Conservation (phyloP, 2,797 vertebrate species). For the Synaphobranchus kaupii region DNA sequence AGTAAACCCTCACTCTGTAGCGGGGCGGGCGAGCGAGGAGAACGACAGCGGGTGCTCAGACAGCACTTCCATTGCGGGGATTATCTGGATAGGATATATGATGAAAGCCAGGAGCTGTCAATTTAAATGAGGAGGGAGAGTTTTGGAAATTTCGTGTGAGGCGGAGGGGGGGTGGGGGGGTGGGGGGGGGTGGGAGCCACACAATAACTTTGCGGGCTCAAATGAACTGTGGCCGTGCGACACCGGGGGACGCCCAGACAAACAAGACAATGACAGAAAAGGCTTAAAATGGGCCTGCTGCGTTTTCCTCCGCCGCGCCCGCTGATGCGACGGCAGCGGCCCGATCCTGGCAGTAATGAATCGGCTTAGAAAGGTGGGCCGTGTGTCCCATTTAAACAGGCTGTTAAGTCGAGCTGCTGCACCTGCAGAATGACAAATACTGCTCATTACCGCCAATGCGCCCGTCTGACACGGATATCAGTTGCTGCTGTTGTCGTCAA, state of each 20-base stretch:
- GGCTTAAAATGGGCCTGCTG: neutral
- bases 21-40: neutral
- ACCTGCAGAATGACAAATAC: slow-evolving; percentile 42
- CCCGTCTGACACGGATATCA: slow-evolving; percentile 38
- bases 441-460: slow-evolving; percentile 49
- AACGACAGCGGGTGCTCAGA: neutral
- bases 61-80: neutral
- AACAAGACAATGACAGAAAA: too few relatives aligned
- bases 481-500: slow-evolving; percentile 35
- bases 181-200: neutral
- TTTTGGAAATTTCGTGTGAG: neutral
- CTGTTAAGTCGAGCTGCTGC: slow-evolving; percentile 49
- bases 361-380: slow-evolving; percentile 43
- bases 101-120: neutral
- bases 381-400: slow-evolving; percentile 62
- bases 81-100: neutral
- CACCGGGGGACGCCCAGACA: neutral
- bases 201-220: neutral
- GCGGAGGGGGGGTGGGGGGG: neutral
- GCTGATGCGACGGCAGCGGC: slow-evolving; percentile 10
- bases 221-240: neutral
- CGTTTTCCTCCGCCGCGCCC: slow-evolving; percentile 11
- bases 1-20: neutral
- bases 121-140: neutral
- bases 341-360: slow-evolving; percentile 45